Conservation (phyloP, 2,888 invertebrate genomes). For the Notodonta ziczac region DNA sequence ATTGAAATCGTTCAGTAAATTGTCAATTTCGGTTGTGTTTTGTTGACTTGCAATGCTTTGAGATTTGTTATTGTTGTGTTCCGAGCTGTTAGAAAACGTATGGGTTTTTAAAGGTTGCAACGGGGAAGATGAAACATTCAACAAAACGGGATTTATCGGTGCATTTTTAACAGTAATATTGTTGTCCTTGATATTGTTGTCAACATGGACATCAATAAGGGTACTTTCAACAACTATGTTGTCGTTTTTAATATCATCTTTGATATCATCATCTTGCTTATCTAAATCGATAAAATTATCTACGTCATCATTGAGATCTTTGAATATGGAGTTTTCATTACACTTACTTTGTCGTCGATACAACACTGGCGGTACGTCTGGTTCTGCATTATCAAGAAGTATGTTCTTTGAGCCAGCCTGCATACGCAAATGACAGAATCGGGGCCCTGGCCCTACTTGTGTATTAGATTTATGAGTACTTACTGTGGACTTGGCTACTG, state of each 20-base stretch:
- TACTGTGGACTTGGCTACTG: conserved; percentile 77
- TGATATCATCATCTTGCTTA: conserved; percentile 56
- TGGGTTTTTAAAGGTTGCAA: conserved; percentile 79
- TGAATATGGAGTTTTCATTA: conserved; percentile 75
- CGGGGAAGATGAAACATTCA: conserved; percentile 79
- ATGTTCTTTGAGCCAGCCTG: conserved; percentile 93
- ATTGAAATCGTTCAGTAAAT: conserved; percentile 71
- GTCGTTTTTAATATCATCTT: conserved; percentile 59
- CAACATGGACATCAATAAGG: conserved; percentile 76
- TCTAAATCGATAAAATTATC: conserved; percentile 71
- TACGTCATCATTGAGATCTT: conserved; percentile 72
- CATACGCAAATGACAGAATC: conserved; percentile 90
- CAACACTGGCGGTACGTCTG: conserved; percentile 88
- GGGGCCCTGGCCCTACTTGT: conserved; percentile 86
- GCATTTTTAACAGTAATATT: conserved; percentile 55
- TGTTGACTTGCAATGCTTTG: conserved; percentile 68
- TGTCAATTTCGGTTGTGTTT: conserved; percentile 67
- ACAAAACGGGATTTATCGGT: conserved; percentile 71
- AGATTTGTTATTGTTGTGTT: conserved; percentile 71
- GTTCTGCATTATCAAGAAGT: conserved; percentile 90
- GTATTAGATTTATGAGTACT: conserved; percentile 79
- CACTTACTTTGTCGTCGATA: conserved; percentile 86
- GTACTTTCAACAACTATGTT: conserved; percentile 75
- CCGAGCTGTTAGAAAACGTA: conserved; percentile 72
- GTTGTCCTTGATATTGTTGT: conserved; percentile 71